Percentiles rank a stretch among this genome's conserved stretches.
These are phyloP conservation scores for Lepidochitona cinerea DNA, from an alignment of 2,888 invertebrate species.

Conservation along the genomic window DNA sequence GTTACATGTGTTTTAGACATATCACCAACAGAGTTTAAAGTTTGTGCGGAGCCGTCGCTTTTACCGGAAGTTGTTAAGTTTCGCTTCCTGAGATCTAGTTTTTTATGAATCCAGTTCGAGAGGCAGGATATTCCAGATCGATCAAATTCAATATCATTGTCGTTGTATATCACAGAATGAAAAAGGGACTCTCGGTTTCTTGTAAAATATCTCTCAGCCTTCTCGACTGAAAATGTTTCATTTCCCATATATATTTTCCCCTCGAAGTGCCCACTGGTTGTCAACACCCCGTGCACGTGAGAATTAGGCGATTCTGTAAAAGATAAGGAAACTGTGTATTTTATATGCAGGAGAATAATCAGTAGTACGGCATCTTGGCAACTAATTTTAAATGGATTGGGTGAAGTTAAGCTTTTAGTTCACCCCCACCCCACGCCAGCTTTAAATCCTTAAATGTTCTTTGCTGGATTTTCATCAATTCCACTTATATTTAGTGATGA, in stretches of 20 bases:
- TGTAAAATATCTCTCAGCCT: slow-evolving; percentile 87
- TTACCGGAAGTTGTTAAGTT: not conserved
- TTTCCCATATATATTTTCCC: slow-evolving; percentile 80
- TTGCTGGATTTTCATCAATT: too few relatives aligned
- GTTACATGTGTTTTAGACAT: not conserved
- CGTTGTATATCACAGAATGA: slow-evolving; percentile 94
- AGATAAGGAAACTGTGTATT: not conserved
- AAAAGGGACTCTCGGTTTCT: slow-evolving; percentile 74
- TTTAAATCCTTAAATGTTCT: too few relatives aligned
- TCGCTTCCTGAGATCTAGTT: slow-evolving; percentile 32
- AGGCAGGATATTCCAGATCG: slow-evolving; percentile 39
- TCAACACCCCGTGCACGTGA: slow-evolving; percentile 87
- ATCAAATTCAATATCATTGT: slow-evolving; percentile 83
- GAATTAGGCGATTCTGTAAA: slow-evolving; percentile 84
- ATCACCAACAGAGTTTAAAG: not conserved
- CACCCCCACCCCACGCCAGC: too few relatives aligned
- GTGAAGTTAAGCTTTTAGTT: too few relatives aligned
- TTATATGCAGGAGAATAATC: too few relatives aligned
- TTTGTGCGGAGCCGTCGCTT: not conserved
- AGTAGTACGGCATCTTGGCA: too few relatives aligned
- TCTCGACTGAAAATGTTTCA: slow-evolving; percentile 88
- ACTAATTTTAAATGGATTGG: too few relatives aligned
- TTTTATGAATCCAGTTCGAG: slow-evolving; percentile 41
- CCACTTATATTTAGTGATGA: too few relatives aligned
- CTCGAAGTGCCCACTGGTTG: slow-evolving; percentile 89